A percentile compares a stretch with the other conserved stretches of the same genome.
Evolutionary conservation across 2,113 vertebrate genomes (phyloP).

Genomic region (Thinocorus orbignyianus): DNA sequence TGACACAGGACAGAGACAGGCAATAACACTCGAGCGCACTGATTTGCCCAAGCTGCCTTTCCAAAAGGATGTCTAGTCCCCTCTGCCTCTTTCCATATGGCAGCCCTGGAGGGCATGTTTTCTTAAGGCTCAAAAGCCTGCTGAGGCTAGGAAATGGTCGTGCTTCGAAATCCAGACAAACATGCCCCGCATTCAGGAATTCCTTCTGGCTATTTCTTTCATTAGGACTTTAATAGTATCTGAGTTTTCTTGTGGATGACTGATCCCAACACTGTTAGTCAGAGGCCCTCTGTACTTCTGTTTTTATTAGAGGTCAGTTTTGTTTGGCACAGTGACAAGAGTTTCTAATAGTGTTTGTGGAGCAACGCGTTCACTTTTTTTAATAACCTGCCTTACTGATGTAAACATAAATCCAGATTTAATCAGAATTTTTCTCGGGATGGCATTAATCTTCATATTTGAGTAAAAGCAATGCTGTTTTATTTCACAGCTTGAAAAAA

Average conservation of each 20-base stretch:
- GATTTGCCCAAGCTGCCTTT: constrained; percentile 18
- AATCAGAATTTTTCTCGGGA: constrained; percentile 41
- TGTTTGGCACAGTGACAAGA: constrained; percentile 44
- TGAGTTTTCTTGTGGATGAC: constrained; percentile 46
- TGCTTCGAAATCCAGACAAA: not conserved
- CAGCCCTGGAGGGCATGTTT: constrained; percentile 22
- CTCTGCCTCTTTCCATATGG: constrained; percentile 18
- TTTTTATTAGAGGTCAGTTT: constrained; percentile 66
- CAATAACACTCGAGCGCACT: not conserved
- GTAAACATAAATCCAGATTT: constrained; percentile 67
- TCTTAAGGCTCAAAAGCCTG: constrained; percentile 36
- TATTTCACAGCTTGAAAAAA: constrained; percentile 51
- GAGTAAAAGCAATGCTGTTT: constrained; percentile 45
- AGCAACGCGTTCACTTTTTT: constrained; percentile 1
- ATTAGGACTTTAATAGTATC: constrained; percentile 46
- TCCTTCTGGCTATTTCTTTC: constrained; percentile 53
- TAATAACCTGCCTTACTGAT: constrained; percentile 32
- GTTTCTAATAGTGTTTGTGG: constrained; percentile 20
- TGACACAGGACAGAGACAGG: not conserved
- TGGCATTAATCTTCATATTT: constrained; percentile 61
- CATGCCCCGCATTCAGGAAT: not conserved
- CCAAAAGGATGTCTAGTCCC: not conserved
- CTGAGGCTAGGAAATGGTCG: not conserved
- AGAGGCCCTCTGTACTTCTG: constrained; percentile 43
- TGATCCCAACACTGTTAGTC: constrained; percentile 45